Evolutionary conservation across 2,113 vertebrate species (phyloP).

Genomic region (Taxidea taxus): DNA sequence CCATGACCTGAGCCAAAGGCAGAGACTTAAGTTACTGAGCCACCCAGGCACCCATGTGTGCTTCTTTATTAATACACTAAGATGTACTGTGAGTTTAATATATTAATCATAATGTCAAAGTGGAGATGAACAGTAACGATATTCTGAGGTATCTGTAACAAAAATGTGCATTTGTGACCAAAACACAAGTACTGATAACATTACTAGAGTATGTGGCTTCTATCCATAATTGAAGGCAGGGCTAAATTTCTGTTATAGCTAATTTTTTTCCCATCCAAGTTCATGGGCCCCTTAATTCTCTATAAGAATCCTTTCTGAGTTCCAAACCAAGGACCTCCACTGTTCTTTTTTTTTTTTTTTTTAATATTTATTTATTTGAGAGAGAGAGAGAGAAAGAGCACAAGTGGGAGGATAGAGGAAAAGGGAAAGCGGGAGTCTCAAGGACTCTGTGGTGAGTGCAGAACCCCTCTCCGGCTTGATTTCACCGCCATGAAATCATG

Average conservation of each 20-base stretch:
- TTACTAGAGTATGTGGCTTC: background rate
- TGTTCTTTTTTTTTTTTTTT: background rate
- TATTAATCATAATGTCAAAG: background rate
- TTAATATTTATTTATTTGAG: background rate
- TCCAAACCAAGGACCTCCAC: background rate
- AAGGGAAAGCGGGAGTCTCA: background rate
- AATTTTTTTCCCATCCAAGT: background rate
- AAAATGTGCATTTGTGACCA: background rate
- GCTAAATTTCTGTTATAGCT: background rate
- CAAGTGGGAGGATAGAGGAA: background rate
- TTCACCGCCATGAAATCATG: background rate
- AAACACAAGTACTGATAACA: background rate
- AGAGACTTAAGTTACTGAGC: too few relatives aligned
- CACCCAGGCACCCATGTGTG: background rate
- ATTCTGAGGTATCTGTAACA: background rate
- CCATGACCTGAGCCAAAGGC: too few relatives aligned
- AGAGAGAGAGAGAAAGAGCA: background rate
- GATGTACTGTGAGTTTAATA: background rate
- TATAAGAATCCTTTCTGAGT: background rate
- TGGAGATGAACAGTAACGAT: background rate
- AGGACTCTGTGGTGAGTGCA: background rate
- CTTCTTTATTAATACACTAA: background rate
- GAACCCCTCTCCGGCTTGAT: accelerated
- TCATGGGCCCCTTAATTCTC: background rate
- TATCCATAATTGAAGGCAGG: background rate